These are phyloP conservation scores for Brachyistius frenatus DNA, from an alignment of 2,113 vertebrate genomes.

Conservation along the genomic window DNA sequence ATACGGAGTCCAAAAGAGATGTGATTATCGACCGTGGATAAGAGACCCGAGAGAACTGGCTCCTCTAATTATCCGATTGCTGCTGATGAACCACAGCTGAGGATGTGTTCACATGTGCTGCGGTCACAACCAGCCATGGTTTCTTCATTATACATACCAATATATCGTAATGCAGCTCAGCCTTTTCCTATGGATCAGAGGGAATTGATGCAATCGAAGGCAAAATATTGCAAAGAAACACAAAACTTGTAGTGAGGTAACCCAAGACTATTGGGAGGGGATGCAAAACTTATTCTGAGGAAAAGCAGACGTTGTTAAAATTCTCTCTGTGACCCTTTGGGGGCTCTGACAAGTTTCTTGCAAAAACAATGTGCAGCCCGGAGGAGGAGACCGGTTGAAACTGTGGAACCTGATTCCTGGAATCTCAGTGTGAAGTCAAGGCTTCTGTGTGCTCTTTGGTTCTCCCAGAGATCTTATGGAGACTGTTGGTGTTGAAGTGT, in stretches of 20 bases:
- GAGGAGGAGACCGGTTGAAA: not conserved
- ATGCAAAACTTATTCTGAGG: not conserved
- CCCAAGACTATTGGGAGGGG: not conserved
- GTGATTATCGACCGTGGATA: not conserved
- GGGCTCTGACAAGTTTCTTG: not conserved
- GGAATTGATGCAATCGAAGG: constrained; percentile 6
- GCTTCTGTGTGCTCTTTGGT: not conserved
- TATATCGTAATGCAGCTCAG: not conserved
- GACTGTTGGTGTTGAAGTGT: not conserved
- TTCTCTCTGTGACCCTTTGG: fast-evolving
- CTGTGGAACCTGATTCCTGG: not conserved
- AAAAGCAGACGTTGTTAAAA: not conserved
- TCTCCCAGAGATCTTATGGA: not conserved
- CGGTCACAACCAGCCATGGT: not conserved
- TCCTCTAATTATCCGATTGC: not conserved
- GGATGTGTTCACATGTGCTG: not conserved
- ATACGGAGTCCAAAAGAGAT: too few species aligned
- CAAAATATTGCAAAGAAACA: constrained; percentile 2
- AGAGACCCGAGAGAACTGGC: constrained; percentile 11
- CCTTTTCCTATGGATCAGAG: not conserved
- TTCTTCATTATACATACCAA: not conserved
- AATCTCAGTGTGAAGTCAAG: not conserved
- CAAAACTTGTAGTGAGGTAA: not conserved
- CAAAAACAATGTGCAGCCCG: not conserved
- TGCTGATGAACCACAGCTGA: not conserved